Evolutionary conservation across 2,888 invertebrate species (phyloP), one percentile per base, ranked within the genome.

Genomic region (Leptinotarsa peninsularis): DNA sequence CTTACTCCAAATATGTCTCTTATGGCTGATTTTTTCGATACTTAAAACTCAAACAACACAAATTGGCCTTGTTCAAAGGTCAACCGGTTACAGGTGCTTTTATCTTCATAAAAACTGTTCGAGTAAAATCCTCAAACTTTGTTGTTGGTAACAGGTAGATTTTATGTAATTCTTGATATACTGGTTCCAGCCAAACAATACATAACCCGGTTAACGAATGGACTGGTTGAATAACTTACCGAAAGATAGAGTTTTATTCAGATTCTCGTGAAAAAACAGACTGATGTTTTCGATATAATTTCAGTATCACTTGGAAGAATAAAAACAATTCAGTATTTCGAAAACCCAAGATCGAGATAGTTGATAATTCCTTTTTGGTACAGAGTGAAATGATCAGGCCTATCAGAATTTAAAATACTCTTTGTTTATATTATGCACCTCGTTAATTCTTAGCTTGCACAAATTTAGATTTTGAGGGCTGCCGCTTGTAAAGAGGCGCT

Each of bases 1-100:
- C 70, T 70, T 58, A 70, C 70, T 70, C 70, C 60, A 60, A 43
- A 70, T 70, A 54, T 43, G 52, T 68, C 49, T 27, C 68, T 43
- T 56, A n/a, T 49, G 33, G n/a, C 33, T 58, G 14, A 33, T 43
- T 58, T 70, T 70, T 70, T 70, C 17, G 58, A 27, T 27, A 50
- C 23, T 50, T 33, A n/a, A n/a, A 49, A 18, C 52, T 68, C 15
- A 13, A 69, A 70, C 43, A 70, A 70, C 54, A 21, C 43, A 15
- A 54, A 43, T 43, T 49, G 70, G 58, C 70, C 70, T 70, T 70
- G 70, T 58, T 58, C 43, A 17, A 23, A 70, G 70, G 58, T 58
- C 14, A 58, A 58, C 70, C 43, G 70, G 49, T 69, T 69, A 43
- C 63, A 63, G 63, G 69, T 69, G 43, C 54, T 43, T 58, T 58